Percentiles rank a stretch among this genome's conserved stretches.
Conservation (phyloP, 2,113 vertebrate species). For the Rousettus leschenaultii region DNA sequence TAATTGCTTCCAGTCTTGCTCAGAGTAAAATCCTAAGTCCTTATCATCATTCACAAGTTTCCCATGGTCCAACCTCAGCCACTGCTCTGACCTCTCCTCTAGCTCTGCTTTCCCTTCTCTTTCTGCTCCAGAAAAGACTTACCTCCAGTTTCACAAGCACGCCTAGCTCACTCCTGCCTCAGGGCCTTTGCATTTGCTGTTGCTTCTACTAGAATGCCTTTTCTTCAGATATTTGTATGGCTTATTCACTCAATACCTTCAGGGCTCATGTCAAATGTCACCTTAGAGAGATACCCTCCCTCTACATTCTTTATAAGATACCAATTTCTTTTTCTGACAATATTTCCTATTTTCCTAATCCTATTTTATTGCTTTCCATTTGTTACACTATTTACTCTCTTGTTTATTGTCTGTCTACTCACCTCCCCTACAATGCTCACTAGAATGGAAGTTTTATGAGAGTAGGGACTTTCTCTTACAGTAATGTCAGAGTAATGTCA, state of each 20-base stretch:
- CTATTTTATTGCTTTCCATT: not conserved
- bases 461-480: not conserved
- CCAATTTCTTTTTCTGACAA: not conserved
- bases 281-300: not conserved
- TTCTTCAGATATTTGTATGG: not conserved
- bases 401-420: not conserved
- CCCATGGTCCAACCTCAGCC: not conserved
- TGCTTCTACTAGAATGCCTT: not conserved
- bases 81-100: not conserved
- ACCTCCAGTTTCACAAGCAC: not conserved
- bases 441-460: not conserved
- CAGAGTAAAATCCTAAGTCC: not conserved
- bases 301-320: not conserved
- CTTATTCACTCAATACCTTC: not conserved
- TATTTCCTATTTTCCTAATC: not conserved
- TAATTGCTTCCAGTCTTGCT: not conserved
- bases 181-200: not conserved
- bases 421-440: not conserved
- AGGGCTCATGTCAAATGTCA: not conserved
- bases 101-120: not conserved
- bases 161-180: not conserved
- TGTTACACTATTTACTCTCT: not conserved
- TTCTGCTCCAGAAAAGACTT: not conserved
- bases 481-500: not conserved
- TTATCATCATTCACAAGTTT: not conserved